Conservation (phyloP, 2,113 vertebrate species). For the Catharus fuscescens region DNA sequence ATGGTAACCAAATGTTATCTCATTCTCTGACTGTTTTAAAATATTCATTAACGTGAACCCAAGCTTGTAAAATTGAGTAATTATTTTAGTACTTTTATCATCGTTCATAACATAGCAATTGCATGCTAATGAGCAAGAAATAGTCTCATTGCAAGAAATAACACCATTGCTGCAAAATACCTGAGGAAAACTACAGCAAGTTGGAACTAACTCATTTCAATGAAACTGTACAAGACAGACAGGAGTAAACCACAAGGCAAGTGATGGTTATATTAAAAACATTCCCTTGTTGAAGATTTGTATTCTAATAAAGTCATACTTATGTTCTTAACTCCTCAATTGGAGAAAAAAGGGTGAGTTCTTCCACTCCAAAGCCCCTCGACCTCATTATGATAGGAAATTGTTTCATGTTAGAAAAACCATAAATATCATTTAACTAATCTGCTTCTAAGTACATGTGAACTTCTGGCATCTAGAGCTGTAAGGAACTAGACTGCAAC, state of each 20-base stretch:
- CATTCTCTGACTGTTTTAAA: constrained; percentile 33
- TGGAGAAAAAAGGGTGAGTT: not conserved
- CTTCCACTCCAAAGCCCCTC: not conserved
- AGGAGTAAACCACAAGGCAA: not conserved
- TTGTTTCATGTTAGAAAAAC: not conserved
- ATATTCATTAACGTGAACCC: constrained; percentile 22
- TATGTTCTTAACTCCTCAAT: not conserved
- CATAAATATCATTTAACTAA: constrained; percentile 1
- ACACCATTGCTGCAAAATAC: not conserved
- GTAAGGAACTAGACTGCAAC: not conserved
- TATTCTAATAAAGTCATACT: not conserved
- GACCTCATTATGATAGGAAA: not conserved
- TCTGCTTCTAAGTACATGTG: not conserved
- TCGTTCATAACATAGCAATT: not conserved
- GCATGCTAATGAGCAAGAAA: constrained; percentile 12
- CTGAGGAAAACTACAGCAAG: not conserved
- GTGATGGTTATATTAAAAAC: not conserved
- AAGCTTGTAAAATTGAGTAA: constrained; percentile 18
- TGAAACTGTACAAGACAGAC: not conserved
- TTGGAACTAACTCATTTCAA: not conserved
- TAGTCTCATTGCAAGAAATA: not conserved
- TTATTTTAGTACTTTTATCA: constrained; percentile 13
- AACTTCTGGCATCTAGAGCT: not conserved
- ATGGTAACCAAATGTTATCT: constrained; percentile 38
- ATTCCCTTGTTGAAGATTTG: not conserved